These are phyloP conservation scores for Crax fasciolata DNA, from an alignment of 2,797 vertebrate species.

Conservation along the genomic window DNA sequence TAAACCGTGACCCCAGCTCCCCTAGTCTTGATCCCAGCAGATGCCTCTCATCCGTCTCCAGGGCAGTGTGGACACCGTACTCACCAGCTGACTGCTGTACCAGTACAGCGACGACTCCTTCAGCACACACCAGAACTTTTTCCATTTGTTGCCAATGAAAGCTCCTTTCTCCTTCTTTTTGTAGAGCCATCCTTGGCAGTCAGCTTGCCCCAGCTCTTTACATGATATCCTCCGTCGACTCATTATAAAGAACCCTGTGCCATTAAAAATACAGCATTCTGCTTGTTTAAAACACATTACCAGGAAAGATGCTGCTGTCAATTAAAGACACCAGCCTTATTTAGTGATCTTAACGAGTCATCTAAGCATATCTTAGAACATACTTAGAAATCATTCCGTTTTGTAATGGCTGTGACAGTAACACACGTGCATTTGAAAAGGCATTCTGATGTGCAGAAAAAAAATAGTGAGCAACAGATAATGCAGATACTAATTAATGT, in stretches of 20 bases:
- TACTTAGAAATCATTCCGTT: not conserved
- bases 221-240: conserved; percentile 96
- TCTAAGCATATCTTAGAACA: conserved; percentile 40
- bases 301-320: not conserved
- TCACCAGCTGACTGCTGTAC: conserved; percentile 94
- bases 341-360: not conserved
- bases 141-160: conserved; percentile 98
- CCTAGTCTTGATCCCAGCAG: not conserved
- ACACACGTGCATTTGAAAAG: conserved; percentile 3
- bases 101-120: conserved; percentile 95
- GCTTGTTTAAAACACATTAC: conserved; percentile 21
- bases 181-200: conserved; percentile 97
- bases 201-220: conserved; percentile 93
- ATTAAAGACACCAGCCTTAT: conserved; percentile 9
- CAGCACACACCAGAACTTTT: conserved; percentile 98
- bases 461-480: not conserved
- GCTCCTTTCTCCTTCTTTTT: conserved; percentile 95
- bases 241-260: conserved; percentile 90
- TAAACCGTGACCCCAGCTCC: not conserved
- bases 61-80: conserved; percentile 46
- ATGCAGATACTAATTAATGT: conserved; percentile 3
- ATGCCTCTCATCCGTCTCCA: not conserved
- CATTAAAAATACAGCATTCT: conserved; percentile 31
- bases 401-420: conserved; percentile 19
- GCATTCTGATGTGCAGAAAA: conserved; percentile 1